A percentile compares a stretch with the other conserved stretches of the same genome.
Evolutionary conservation across 2,888 invertebrate species (phyloP).

Genomic region (Nephrotoma appendiculata): DNA sequence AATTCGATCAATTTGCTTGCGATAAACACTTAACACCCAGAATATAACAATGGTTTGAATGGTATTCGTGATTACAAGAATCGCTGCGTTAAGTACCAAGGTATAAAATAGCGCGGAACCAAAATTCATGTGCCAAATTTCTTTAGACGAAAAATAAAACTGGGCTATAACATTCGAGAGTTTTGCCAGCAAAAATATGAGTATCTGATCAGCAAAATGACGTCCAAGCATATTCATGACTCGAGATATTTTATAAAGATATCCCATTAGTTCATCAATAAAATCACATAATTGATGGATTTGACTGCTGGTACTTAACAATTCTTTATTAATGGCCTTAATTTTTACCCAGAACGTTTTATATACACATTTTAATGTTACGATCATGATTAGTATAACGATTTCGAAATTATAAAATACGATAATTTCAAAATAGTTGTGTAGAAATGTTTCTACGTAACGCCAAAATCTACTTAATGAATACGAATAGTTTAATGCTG

Average conservation of each 20-base stretch:
- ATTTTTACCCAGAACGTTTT: neutral
- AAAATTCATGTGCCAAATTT: neutral
- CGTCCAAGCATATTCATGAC: neutral
- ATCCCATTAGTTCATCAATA: neutral
- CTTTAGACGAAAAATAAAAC: neutral
- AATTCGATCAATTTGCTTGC: neutral
- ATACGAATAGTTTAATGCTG: neutral
- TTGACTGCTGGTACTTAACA: neutral
- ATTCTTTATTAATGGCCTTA: neutral
- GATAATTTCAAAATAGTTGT: neutral
- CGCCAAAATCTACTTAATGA: neutral
- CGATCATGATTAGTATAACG: neutral
- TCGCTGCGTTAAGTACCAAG: neutral
- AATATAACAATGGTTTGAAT: neutral
- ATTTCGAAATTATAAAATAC: neutral
- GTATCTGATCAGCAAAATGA: neutral
- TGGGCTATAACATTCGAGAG: neutral
- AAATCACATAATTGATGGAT: neutral
- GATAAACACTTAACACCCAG: neutral
- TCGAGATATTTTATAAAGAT: neutral
- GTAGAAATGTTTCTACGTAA: neutral
- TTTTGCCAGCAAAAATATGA: neutral
- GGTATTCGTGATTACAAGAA: neutral
- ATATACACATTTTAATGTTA: neutral
- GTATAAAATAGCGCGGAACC: neutral